These are phyloP conservation scores for Coregonus ussuriensis DNA, from an alignment of 2,797 vertebrate genomes.

Conservation along the genomic window DNA sequence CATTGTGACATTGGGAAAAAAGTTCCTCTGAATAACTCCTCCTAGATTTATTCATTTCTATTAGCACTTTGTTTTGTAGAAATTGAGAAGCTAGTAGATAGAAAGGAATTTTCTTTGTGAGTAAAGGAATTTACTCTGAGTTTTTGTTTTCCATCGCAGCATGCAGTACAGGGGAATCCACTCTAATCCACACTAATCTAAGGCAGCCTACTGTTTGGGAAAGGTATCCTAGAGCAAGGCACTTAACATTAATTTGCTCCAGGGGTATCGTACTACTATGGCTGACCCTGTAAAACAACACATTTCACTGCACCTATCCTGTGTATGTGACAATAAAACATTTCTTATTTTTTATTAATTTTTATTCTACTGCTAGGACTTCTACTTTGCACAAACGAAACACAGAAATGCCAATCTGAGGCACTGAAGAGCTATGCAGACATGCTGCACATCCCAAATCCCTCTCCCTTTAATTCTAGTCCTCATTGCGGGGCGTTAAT, in stretches of 20 bases:
- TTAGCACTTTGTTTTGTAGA: conserved; percentile 34
- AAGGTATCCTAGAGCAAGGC: neutral
- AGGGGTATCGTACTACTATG: too few relatives aligned
- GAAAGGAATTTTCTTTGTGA: neutral
- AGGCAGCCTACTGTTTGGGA: neutral
- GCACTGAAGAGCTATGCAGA: conserved; percentile 62
- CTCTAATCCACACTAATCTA: neutral
- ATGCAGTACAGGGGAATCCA: neutral
- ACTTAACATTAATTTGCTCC: too few relatives aligned
- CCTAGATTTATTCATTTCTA: conserved; percentile 36
- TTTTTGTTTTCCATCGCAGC: neutral
- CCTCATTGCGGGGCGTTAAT: conserved; percentile 64
- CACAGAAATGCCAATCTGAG: conserved; percentile 20
- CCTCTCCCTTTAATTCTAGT: conserved; percentile 60
- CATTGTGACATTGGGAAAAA: neutral
- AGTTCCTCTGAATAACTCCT: conserved; percentile 1
- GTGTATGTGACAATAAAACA: too few relatives aligned
- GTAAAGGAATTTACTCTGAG: neutral
- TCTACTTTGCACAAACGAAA: neutral
- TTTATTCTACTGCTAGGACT: neutral
- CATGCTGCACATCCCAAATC: conserved; percentile 54
- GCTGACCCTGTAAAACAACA: too few relatives aligned
- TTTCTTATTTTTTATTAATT: too few relatives aligned
- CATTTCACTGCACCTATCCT: too few relatives aligned
- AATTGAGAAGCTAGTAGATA: conserved; percentile 25